Conservation (phyloP, 2,888 invertebrate species). For the Trichogramma dendrolimi region DNA sequence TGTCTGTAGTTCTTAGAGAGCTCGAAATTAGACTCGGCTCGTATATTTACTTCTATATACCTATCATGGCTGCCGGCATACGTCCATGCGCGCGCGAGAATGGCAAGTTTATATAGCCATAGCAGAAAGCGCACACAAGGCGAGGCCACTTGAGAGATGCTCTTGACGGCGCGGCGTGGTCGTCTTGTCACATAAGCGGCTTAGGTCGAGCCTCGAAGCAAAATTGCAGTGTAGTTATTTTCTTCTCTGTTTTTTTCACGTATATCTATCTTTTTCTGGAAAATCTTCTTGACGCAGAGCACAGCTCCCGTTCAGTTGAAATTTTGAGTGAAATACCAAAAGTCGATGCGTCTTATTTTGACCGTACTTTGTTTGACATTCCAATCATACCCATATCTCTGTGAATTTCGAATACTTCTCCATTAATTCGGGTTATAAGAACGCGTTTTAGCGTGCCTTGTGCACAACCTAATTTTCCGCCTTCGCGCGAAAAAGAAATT, state of each 20-base stretch:
- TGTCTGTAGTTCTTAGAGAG: no score
- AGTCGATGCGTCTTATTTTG: no score
- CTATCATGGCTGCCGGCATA: constrained; percentile 29
- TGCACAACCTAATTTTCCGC: no score
- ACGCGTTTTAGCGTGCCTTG: no score
- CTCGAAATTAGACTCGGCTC: no score
- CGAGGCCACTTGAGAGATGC: constrained; percentile 29
- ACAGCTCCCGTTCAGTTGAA: background rate
- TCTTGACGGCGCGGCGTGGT: constrained; percentile 14
- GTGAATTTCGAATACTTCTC: no score
- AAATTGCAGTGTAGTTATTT: constrained; percentile 32
- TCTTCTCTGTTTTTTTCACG: constrained; percentile 15
- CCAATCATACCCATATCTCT: no score
- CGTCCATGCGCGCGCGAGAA: constrained; percentile 25
- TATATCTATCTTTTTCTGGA: background rate
- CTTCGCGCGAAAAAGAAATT: no score
- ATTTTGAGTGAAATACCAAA: no score
- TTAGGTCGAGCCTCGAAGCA: constrained; percentile 28
- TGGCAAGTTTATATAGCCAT: background rate
- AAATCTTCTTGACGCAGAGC: background rate
- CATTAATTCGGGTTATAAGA: no score
- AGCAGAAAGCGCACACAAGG: no score
- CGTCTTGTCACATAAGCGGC: constrained; percentile 34
- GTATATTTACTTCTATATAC: constrained; percentile 14
- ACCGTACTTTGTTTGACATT: no score